Percentiles rank a stretch among this genome's conserved stretches.
Evolutionary conservation across 35 echinoderm and acorn worm genomes (phyloP).

Genomic region (Holothuria glaberrima): DNA sequence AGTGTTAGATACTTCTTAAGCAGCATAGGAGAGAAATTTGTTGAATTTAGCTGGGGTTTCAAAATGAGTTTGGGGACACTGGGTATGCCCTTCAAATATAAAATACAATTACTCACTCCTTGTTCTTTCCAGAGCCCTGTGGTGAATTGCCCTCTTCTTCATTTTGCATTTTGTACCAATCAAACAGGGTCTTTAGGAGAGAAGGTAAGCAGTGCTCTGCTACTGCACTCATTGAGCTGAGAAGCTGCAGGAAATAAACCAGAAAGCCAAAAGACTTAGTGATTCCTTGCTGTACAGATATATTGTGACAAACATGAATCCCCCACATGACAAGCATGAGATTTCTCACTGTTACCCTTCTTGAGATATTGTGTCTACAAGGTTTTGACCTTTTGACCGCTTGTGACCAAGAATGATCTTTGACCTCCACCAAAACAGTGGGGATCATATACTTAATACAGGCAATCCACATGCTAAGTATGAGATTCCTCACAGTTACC

Average conservation of each 20-base stretch:
- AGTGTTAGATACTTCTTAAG: neutral
- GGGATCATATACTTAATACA: too few relatives aligned
- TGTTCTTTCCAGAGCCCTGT: slow-evolving; percentile 80
- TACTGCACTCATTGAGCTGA: slow-evolving; percentile 97
- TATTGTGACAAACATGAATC: too few relatives aligned
- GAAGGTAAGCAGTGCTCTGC: slow-evolving; percentile 98
- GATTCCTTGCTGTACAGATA: too few relatives aligned
- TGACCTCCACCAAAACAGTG: too few relatives aligned
- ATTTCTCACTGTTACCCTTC: too few relatives aligned
- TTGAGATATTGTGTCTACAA: too few relatives aligned
- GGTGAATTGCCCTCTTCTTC: slow-evolving; percentile 72
- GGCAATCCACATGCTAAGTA: too few relatives aligned
- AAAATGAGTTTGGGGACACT: neutral
- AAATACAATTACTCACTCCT: slow-evolving; percentile 71
- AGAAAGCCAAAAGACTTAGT: too few relatives aligned
- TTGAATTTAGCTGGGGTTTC: neutral
- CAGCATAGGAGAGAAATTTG: neutral
- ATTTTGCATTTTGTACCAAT: slow-evolving; percentile 98
- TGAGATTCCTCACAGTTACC: too few relatives aligned
- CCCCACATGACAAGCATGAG: too few relatives aligned
- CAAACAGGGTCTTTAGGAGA: slow-evolving; percentile 90
- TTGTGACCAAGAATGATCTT: too few relatives aligned
- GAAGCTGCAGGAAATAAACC: slow-evolving; percentile 56
- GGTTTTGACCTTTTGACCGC: too few relatives aligned
- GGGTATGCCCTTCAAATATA: neutral